These are phyloP conservation scores for Calliphora vomitoria DNA, from an alignment of 2,888 invertebrate species.

Conservation along the genomic window DNA sequence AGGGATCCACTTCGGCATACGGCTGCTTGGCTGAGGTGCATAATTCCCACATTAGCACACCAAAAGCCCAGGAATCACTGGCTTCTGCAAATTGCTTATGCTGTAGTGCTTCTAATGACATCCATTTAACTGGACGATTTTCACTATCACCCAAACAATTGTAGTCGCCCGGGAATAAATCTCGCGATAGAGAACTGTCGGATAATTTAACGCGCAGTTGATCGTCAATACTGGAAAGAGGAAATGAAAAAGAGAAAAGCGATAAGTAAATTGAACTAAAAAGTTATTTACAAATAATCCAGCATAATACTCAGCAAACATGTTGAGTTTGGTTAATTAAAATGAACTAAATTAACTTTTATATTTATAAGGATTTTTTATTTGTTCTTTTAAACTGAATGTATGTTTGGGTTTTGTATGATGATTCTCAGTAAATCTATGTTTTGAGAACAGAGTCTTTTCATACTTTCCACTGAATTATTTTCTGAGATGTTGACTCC, in stretches of 20 bases:
- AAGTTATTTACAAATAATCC: not conserved
- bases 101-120: slow-evolving; percentile 94
- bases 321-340: not conserved
- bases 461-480: too few species aligned
- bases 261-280: not conserved
- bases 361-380: not conserved
- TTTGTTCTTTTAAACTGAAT: not conserved
- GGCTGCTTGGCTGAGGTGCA: slow-evolving; percentile 96
- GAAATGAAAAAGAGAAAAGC: not conserved
- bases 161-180: slow-evolving; percentile 97
- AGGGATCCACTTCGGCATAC: slow-evolving; percentile 95
- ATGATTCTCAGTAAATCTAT: too few species aligned
- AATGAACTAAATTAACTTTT: too few species aligned
- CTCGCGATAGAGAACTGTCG: slow-evolving; percentile 94
- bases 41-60: slow-evolving; percentile 96
- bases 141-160: slow-evolving; percentile 97
- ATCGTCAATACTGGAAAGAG: slow-evolving; percentile 88
- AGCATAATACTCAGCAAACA: not conserved
- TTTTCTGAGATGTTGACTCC: not conserved
- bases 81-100: slow-evolving; percentile 93
- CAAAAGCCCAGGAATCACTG: slow-evolving; percentile 98
- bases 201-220: slow-evolving; percentile 93
- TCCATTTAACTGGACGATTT: slow-evolving; percentile 97
- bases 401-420: too few species aligned
- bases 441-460: too few species aligned